Base-by-base conservation (phyloP, 2,113 vertebrate genomes). In the Poicephalus meyeri region DNA sequence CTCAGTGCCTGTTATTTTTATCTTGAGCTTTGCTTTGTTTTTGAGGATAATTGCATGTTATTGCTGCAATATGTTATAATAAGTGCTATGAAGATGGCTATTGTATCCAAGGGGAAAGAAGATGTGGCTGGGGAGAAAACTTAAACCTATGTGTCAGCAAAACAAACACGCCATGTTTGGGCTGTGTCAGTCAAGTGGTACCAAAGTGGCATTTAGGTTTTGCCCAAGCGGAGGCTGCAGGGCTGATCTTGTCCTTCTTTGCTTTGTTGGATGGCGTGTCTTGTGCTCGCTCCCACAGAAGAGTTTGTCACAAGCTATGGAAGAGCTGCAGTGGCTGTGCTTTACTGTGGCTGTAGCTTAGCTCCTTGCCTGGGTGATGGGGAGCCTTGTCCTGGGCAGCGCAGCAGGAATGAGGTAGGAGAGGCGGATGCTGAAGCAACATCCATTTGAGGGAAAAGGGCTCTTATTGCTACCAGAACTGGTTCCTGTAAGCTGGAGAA, bases 1-100 rank as follows among this genome's bases (percentile, higher is more conserved):
- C 70, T 93, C 49, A 65, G 70, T 81, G 95, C 73, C 52, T 96
- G 93, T 87, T 96, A 96, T 96, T 96, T 97, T 96, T 96, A 95
- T 95, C 95, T 96, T 81, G 83, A 92, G 96, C 88, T 95, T 96
- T 91, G 83, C 91, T 97, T 97, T 96, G 95, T 96, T 96, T 95
- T 92, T 95, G 95, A 96, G 88, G 91, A 95, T 94, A 96, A 96
- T 96, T 96, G 77, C 80, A 91, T 58, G 3, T 93, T 95, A 95
- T 96, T 93, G 92, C 95, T 87, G 93, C 96, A 95, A 92, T 96
- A 93, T 97, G 93, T 93, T 94, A 96, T 95, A 88, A 89, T 88
- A 96, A 95, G 92, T 80, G 92, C 86, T 94, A 47, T 65, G 91
- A 94, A 92, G 92, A 92, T 93, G 88, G 23, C 92, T 96, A 81